Percentiles rank a stretch among this genome's conserved stretches.
Conservation (phyloP, 2,113 vertebrate genomes). For the Dolichotis patagonum region DNA sequence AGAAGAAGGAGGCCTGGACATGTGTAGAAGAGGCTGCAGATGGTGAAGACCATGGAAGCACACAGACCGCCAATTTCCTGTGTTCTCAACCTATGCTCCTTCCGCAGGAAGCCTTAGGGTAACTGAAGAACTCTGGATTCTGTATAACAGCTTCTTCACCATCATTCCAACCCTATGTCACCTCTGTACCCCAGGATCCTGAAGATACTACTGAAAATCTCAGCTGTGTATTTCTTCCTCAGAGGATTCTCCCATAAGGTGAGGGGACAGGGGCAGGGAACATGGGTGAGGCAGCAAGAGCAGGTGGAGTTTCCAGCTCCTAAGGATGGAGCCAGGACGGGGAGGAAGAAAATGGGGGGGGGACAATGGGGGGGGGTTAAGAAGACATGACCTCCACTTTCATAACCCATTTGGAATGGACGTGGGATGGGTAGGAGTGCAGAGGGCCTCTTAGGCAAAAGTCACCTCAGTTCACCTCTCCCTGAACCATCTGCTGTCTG, state of each 20-base stretch:
- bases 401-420: background rate
- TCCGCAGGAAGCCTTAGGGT: background rate
- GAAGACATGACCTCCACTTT: background rate
- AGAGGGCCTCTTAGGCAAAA: background rate
- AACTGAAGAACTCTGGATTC: background rate
- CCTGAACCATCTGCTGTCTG: background rate
- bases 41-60: background rate
- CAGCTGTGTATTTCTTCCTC: conserved; percentile 21
- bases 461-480: background rate
- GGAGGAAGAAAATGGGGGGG: background rate
- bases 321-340: background rate
- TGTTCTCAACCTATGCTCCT: background rate
- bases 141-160: background rate
- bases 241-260: background rate
- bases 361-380: background rate
- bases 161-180: background rate
- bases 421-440: background rate
- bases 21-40: background rate
- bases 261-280: background rate
- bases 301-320: background rate
- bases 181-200: background rate
- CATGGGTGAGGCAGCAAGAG: background rate
- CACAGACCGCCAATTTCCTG: background rate
- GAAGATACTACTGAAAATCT: background rate
- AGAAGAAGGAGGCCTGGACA: background rate